Evolutionary conservation across 1,140 invertebrate species (phyloP).

Genomic region (Diprion similis): DNA sequence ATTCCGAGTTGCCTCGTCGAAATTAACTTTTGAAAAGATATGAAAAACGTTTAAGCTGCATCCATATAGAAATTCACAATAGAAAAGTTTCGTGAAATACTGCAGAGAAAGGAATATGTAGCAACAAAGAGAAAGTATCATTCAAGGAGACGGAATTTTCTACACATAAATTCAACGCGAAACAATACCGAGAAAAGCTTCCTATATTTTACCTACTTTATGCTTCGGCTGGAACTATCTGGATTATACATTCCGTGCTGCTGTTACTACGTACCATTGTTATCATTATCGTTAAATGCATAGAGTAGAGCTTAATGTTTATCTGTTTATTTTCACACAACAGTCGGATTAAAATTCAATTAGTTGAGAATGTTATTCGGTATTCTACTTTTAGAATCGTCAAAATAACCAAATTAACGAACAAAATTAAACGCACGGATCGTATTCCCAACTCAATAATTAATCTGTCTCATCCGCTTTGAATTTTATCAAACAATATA

Average conservation of each 20-base stretch:
- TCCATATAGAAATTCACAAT: background rate
- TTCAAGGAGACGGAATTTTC: background rate
- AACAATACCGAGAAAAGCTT: background rate
- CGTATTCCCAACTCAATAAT: no score
- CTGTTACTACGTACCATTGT: background rate
- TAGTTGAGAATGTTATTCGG: no score
- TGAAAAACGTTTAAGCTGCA: background rate
- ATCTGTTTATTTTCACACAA: background rate
- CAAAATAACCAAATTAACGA: no score
- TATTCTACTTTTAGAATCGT: no score
- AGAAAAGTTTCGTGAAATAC: slow-evolving; percentile 1
- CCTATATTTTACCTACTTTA: background rate
- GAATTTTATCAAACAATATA: no score
- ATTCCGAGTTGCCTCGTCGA: background rate
- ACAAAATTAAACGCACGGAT: no score
- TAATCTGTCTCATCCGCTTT: no score
- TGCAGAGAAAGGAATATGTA: background rate
- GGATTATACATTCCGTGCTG: background rate
- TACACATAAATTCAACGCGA: background rate
- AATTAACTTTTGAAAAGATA: background rate
- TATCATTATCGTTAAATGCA: background rate
- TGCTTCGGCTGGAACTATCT: background rate
- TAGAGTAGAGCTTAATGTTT: background rate
- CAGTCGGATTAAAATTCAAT: no score
- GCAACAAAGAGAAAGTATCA: background rate